Evolutionary conservation across 2,888 invertebrate genomes (phyloP).

Genomic region (Erebia palarica): DNA sequence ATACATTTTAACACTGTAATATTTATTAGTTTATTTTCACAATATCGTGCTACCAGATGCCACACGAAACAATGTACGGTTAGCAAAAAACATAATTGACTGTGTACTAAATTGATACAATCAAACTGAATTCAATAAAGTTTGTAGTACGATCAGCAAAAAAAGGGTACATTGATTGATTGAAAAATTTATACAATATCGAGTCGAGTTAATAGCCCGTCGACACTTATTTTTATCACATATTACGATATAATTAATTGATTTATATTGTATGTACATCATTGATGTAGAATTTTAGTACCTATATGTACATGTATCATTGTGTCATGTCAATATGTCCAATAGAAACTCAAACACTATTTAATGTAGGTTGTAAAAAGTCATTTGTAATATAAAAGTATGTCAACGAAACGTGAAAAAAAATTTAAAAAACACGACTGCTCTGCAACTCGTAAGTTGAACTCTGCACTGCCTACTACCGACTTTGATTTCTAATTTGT

Average conservation of each 20-base stretch:
- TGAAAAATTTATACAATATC: not conserved
- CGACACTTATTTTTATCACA: not conserved
- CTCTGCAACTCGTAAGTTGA: too few species aligned
- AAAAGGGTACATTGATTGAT: not conserved
- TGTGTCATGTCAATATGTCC: not conserved
- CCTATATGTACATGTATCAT: not conserved
- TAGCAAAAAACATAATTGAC: not conserved
- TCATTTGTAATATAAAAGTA: too few species aligned
- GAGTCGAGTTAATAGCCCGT: not conserved
- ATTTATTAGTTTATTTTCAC: too few species aligned
- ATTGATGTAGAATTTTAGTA: too few species aligned
- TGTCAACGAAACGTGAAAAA: too few species aligned
- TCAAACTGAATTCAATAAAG: not conserved
- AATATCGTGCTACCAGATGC: not conserved
- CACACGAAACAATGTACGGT: not conserved
- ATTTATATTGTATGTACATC: not conserved
- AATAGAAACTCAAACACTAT: not conserved
- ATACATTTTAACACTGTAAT: too few species aligned
- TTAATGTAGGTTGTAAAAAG: too few species aligned
- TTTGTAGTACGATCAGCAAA: not conserved
- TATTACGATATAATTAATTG: not conserved
- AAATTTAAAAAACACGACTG: too few species aligned
- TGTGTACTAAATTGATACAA: not conserved
- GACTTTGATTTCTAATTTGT: not conserved
- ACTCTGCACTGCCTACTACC: too few species aligned